Evolutionary conservation across 2,888 invertebrate species (phyloP).

Genomic region (Eupeodes luniger): DNA sequence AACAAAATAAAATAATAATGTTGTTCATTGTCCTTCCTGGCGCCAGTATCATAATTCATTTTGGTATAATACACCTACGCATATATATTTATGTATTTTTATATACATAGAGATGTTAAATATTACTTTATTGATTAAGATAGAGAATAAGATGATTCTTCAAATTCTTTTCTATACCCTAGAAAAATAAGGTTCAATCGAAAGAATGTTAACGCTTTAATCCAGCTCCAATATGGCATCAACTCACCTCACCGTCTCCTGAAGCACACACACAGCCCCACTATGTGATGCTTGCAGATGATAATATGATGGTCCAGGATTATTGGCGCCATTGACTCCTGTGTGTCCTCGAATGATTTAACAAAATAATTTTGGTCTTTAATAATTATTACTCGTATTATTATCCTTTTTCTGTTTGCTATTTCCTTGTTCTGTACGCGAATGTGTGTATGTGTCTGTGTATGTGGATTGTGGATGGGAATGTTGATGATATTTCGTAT

Average conservation of each 20-base stretch:
- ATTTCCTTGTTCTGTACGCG: constrained; percentile 22
- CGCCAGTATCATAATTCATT: constrained; percentile 58
- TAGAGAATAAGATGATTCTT: constrained; percentile 18
- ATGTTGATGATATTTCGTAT: background rate
- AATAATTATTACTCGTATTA: constrained; percentile 25
- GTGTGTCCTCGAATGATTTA: constrained; percentile 13
- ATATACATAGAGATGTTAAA: background rate
- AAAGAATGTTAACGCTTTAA: constrained; percentile 31
- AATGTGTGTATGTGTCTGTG: background rate
- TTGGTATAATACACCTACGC: background rate
- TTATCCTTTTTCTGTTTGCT: constrained; percentile 33
- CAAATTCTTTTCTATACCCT: constrained; percentile 10
- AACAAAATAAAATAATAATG: constrained; percentile 22
- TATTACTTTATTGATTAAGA: constrained; percentile 46
- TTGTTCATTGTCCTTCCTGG: constrained; percentile 59
- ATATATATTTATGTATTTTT: background rate
- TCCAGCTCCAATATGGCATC: background rate
- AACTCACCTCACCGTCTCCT: too few species aligned
- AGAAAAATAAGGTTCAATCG: constrained; percentile 11
- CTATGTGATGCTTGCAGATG: background rate
- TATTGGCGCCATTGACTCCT: constrained; percentile 29
- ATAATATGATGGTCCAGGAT: constrained; percentile 11
- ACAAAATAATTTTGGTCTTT: constrained; percentile 17
- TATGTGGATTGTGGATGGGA: background rate
- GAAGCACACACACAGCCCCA: background rate